Evolutionary conservation across 2,113 vertebrate genomes (phyloP), one percentile per base, ranked within the genome.

Genomic region (Pachypanchax playfairii): DNA sequence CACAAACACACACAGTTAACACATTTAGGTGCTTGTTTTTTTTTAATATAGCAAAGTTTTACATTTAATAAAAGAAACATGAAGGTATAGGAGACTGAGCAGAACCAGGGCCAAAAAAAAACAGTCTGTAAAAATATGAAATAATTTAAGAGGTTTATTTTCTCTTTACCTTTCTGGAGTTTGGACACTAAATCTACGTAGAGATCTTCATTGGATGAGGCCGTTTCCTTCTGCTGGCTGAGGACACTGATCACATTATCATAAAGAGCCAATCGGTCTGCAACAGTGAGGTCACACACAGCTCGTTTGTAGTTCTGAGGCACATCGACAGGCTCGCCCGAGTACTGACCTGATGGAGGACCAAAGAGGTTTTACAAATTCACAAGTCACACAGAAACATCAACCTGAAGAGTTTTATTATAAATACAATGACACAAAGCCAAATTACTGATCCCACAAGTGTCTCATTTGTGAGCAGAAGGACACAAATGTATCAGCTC

Each of bases 151-250:
- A n/a, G n/a, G n/a, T n/a, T n/a, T n/a, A n/a, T n/a, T n/a, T n/a
- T n/a, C n/a, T n/a, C n/a, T n/a, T n/a, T 79, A 98, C 97, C 93
- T 92, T 93, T 95, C 25, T 94, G 95, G 38, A 99, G 92, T 87
- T 98, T 98, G 0, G 95, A 95, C 71, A 97, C 95, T 90, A 98
- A 83, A 82, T 99, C 97, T 56, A 98, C 94, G 13, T 98, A 98
- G 41, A 99, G 94, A 64, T 98, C 97, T 12, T 98, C 95, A 4
- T 94, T 96, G 0, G 70, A 67, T 14, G 81, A 60, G 0, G 91
- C 87, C 0, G 91, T 81, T 4, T 92, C 91, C n/a, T 71, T 91
- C 78, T 93, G 90, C 21, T 93, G 93, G 85, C 75, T 89, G 22
- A 94, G 87, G 58, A 93, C 91, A 7, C 88, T 65, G 22, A 93